A percentile compares a stretch with the other conserved stretches of the same genome.
These are phyloP conservation scores for Aulostomus chinensis DNA, from an alignment of 2,797 vertebrate species.

Conservation along the genomic window DNA sequence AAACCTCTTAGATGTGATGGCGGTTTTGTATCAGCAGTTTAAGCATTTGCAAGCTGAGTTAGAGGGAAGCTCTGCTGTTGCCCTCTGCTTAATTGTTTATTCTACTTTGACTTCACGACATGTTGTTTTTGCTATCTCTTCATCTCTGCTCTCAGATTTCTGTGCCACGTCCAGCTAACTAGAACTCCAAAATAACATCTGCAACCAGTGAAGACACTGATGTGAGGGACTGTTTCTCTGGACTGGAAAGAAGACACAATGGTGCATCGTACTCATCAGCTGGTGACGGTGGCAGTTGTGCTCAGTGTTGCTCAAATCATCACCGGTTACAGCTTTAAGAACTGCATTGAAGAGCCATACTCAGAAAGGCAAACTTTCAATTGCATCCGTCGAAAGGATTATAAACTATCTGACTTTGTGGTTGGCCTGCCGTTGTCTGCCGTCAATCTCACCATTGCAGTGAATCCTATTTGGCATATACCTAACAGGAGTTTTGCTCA, in stretches of 20 bases:
- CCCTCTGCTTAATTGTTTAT: too few relatives aligned
- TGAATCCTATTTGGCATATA: slow-evolving; percentile 44
- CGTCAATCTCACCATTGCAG: slow-evolving; percentile 68
- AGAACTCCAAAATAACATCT: too few relatives aligned
- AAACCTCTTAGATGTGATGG: too few relatives aligned
- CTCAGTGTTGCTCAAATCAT: slow-evolving; percentile 50
- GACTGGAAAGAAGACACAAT: slow-evolving; percentile 43
- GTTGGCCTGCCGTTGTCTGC: slow-evolving; percentile 63
- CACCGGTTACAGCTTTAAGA: slow-evolving; percentile 74
- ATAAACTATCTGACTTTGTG: slow-evolving; percentile 53
- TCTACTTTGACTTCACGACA: too few relatives aligned
- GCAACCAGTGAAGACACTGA: too few relatives aligned
- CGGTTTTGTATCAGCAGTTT: too few relatives aligned
- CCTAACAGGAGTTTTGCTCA: slow-evolving; percentile 57
- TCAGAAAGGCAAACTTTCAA: slow-evolving; percentile 49
- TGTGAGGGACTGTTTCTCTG: slow-evolving; percentile 2
- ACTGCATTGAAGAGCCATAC: slow-evolving; percentile 69
- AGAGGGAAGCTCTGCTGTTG: too few relatives aligned
- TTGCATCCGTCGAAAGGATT: slow-evolving; percentile 57
- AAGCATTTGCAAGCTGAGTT: too few relatives aligned
- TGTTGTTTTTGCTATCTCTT: too few relatives aligned
- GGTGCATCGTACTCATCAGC: slow-evolving; percentile 20
- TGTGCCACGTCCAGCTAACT: too few relatives aligned
- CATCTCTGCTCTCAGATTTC: too few relatives aligned
- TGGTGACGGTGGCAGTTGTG: slow-evolving; percentile 35